Evolutionary conservation across 1,140 invertebrate species (phyloP), one percentile per base, ranked within the genome.

Genomic region (Coelopa frigida): DNA sequence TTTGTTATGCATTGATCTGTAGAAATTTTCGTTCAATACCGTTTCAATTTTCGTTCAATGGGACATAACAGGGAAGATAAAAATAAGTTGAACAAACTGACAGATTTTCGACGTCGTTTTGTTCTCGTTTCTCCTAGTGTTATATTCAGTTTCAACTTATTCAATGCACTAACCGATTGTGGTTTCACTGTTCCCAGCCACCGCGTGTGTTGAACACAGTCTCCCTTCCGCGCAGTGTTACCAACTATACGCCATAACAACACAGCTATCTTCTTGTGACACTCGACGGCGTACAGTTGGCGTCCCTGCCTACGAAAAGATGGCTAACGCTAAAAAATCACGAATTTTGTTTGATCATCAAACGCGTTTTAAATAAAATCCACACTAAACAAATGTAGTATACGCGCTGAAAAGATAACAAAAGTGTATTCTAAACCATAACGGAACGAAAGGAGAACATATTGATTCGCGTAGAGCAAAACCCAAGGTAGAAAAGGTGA

Each of bases 241-340:
- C n/a, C 8, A 42, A 29, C 26, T 42, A 29, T 29, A 29, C 40
- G 4, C 8, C 1, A 43, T 22, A 32, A n/a, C 41, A 43, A 43
- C 41, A 21, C 17, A 32, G 41, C 22, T 32, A 11, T 27, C 17
- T 14, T 18, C n/a, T n/a, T 24, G 20, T 20, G n/a, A n/a, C n/a
- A n/a, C n/a, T n/a, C n/a, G n/a, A n/a, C n/a, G 33, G 23, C n/a
- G n/a, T n/a, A n/a, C n/a, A n/a, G n/a, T 32, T 21, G 14, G 22
- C 41, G 33, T 32, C 41, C 14, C 27, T 12, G 21, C 36, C 37
- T 38, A 14, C 39, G 27, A 20, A 35, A 48, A 48, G 44, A 48
- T 48, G 46, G 46, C 46, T 48, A 48, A 48, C 46, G 46, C 46
- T 41, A 48, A 48, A 40, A 48, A 48, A 27, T 43, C 41, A 33